Evolutionary conservation across 2,113 vertebrate species (phyloP).

Genomic region (Tragelaphus buxtoni): DNA sequence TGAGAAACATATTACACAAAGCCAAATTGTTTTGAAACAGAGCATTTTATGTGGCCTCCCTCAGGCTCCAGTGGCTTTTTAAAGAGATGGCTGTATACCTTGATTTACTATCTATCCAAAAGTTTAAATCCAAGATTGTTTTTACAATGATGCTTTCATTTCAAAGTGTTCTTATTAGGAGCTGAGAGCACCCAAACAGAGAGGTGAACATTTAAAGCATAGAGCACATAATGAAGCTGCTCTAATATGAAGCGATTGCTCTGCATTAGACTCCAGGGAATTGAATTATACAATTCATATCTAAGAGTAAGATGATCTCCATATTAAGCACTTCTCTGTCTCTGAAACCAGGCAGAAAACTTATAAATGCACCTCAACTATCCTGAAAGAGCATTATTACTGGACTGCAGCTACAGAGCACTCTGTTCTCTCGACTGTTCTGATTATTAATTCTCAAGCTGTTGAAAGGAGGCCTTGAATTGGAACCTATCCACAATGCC

Average conservation of each 20-base stretch:
- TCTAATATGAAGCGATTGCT: conserved; percentile 46
- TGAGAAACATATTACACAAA: conserved; percentile 56
- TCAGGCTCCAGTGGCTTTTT: conserved; percentile 43
- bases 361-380: conserved; percentile 47
- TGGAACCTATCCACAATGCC: neutral
- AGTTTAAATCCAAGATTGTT: conserved; percentile 60
- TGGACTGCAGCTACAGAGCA: neutral
- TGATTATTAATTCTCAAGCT: conserved; percentile 58
- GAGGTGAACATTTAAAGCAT: conserved; percentile 45
- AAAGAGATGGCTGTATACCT: conserved; percentile 33
- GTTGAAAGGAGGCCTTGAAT: conserved; percentile 22
- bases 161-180: conserved; percentile 35
- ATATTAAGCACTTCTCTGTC: conserved; percentile 43
- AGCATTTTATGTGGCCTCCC: neutral
- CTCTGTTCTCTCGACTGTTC: conserved; percentile 43
- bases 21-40: conserved; percentile 35
- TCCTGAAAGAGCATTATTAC: conserved; percentile 37
- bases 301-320: conserved; percentile 23
- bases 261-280: conserved; percentile 46
- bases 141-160: conserved; percentile 10
- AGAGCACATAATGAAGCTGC: conserved; percentile 34
- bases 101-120: conserved; percentile 38
- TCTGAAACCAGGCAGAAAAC: conserved; percentile 32
- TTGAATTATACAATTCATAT: conserved; percentile 38
- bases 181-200: neutral